These are phyloP conservation scores for Brachionichthys hirsutus DNA, from an alignment of 2,113 vertebrate species.

Conservation along the genomic window DNA sequence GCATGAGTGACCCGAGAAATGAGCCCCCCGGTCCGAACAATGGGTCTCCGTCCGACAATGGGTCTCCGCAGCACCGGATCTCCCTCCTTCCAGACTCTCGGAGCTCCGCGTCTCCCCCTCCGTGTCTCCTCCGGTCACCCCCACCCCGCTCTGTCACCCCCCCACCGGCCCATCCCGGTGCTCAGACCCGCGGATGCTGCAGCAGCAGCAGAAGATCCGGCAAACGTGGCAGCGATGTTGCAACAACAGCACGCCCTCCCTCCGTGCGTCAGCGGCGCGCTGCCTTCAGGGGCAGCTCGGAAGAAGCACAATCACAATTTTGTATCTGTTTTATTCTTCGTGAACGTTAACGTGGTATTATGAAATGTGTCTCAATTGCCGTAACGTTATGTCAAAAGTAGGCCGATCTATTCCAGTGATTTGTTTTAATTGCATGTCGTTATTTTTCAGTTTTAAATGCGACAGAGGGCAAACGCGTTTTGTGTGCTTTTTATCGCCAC, in stretches of 20 bases:
- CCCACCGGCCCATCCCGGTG: constrained; percentile 38
- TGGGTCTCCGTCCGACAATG: no score
- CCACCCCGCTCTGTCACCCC: constrained; percentile 42
- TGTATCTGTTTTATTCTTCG: no score
- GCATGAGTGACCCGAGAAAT: constrained; percentile 57
- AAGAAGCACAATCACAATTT: neutral
- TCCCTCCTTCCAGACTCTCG: constrained; percentile 2
- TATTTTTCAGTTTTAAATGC: no score
- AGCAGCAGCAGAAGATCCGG: constrained; percentile 22
- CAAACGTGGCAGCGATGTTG: constrained; percentile 67
- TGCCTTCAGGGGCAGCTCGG: constrained; percentile 45
- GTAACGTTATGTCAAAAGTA: no score
- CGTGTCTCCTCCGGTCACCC: constrained; percentile 46
- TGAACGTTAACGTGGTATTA: no score
- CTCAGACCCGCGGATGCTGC: constrained; percentile 4
- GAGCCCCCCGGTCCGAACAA: constrained; percentile 37
- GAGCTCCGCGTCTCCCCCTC: constrained; percentile 47
- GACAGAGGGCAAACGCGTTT: no score
- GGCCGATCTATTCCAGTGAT: no score
- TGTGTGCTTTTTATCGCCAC: no score
- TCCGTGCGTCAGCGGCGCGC: constrained; percentile 1
- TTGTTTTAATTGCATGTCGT: no score
- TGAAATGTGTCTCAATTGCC: no score
- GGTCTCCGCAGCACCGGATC: constrained; percentile 13
- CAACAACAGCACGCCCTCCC: constrained; percentile 36